These are phyloP conservation scores for Microchrysa polita DNA, from an alignment of 2,888 invertebrate species.

Conservation along the genomic window DNA sequence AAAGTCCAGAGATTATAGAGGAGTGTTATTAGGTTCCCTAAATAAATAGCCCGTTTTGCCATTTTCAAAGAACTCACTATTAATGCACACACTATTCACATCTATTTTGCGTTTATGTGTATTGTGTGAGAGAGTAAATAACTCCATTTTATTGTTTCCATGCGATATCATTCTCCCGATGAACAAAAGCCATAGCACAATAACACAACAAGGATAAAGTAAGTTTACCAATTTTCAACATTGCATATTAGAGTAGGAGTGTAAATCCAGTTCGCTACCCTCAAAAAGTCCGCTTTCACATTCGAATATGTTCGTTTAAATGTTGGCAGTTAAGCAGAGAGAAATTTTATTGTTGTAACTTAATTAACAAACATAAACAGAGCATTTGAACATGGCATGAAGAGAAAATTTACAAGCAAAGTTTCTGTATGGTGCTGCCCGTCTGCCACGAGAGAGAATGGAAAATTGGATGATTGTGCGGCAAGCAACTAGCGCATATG, in stretches of 20 bases:
- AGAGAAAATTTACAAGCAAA: constrained; percentile 40
- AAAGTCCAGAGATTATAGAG: too few species aligned
- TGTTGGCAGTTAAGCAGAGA: constrained; percentile 31
- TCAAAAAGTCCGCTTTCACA: background rate
- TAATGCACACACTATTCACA: too few species aligned
- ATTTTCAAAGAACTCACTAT: too few species aligned
- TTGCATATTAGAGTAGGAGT: constrained; percentile 23
- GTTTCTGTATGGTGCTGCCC: constrained; percentile 20
- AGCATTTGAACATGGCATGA: constrained; percentile 39
- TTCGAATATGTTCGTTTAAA: constrained; percentile 39
- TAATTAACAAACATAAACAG: constrained; percentile 41
- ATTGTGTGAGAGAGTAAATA: too few species aligned
- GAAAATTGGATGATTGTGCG: constrained; percentile 40
- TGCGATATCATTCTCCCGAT: constrained; percentile 33
- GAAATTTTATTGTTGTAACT: constrained; percentile 41
- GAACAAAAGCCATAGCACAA: constrained; percentile 36
- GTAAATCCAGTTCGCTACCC: background rate
- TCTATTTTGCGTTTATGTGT: background rate
- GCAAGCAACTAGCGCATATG: constrained; percentile 39
- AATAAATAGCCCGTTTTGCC: too few species aligned
- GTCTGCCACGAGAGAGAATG: background rate
- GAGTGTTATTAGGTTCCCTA: too few species aligned
- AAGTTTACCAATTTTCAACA: constrained; percentile 37
- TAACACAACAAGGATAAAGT: constrained; percentile 15
- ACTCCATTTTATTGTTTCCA: constrained; percentile 40